Evolutionary conservation across 2,113 vertebrate species (phyloP).

Genomic region (Plectropomus leopardus): DNA sequence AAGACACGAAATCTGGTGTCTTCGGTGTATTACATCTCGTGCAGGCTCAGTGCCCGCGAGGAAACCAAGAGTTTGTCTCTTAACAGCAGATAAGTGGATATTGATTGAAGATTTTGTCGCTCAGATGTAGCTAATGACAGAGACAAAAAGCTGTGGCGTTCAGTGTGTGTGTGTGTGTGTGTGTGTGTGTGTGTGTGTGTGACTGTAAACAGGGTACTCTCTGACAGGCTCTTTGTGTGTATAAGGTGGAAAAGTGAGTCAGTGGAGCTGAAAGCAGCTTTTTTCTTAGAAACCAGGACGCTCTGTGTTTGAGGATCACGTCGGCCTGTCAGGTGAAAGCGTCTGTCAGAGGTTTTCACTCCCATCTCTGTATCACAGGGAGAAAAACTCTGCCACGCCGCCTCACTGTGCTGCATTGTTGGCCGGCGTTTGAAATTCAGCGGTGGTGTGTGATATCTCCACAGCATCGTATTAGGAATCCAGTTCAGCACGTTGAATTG

Average conservation of each 20-base stretch:
- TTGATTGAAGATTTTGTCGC: conserved; percentile 26
- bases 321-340: conserved; percentile 12
- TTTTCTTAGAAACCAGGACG: background rate
- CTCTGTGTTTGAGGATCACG: conserved; percentile 30
- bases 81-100: conserved; percentile 37
- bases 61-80: background rate
- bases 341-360: background rate
- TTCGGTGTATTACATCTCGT: background rate
- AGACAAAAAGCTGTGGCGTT: background rate
- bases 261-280: conserved; percentile 36
- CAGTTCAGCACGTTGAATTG: background rate
- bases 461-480: conserved; percentile 13
- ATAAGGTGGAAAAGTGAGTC: conserved; percentile 43
- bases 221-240: conserved; percentile 30
- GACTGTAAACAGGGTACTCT: conserved; percentile 21
- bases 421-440: background rate
- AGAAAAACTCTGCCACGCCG: background rate
- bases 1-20: background rate
- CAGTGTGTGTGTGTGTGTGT: conserved; percentile 12
- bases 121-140: conserved; percentile 13
- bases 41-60: background rate
- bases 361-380: conserved; percentile 13
- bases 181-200: background rate
- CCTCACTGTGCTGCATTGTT: background rate
- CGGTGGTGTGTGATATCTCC: background rate